Evolutionary conservation across 37 sponge, comb jelly and placozoan species (phyloP), one percentile per base, ranked within the genome.

Genomic region (Aplysina aerophoba): DNA sequence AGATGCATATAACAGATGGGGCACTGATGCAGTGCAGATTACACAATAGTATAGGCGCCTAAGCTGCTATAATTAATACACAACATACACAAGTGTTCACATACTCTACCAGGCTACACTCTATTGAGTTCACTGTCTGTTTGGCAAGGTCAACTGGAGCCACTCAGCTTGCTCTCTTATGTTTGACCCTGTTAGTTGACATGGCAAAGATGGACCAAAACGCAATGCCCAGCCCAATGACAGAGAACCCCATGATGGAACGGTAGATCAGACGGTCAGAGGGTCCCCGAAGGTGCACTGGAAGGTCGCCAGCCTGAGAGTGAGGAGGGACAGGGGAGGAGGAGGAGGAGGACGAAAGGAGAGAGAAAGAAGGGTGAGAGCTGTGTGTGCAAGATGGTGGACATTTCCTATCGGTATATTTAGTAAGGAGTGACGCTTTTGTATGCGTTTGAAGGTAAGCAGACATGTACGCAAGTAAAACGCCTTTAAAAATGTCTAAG

Each of bases 191-290:
- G 27, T 68, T 81, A 0, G 84, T 79, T 16, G 93, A 85, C 89
- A 92, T 88, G 24, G 40, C 3, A 36, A 83, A 89, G 33, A 92
- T 31, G 40, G 78, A 59, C 44, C 44, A 89, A 15, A 82, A 44
- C 17, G 90, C 40, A 13, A 89, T 37, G 20, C 73, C 79, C 1
- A 92, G 39, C 15, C 93, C 93, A 75, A 44, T 24, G 22, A 92
- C 27, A 2, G 87, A 90, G 33, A 86, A 13, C 12, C 27, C 81
- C 87, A 92, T 86, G 0, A 89, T 87, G 22, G 87, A 86, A 8
- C 90, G 77, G 75, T 86, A 92, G 28, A 92, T 31, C n/a, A 88
- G 81, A 11, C 87, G 77, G 39, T 92, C 93, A 17, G 87, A 89
- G 38, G 40, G 81, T n/a, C 89, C 89, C 56, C 90, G 65, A 22